Base-by-base conservation (phyloP, 1,140 invertebrate species). In the Limonius californicus region DNA sequence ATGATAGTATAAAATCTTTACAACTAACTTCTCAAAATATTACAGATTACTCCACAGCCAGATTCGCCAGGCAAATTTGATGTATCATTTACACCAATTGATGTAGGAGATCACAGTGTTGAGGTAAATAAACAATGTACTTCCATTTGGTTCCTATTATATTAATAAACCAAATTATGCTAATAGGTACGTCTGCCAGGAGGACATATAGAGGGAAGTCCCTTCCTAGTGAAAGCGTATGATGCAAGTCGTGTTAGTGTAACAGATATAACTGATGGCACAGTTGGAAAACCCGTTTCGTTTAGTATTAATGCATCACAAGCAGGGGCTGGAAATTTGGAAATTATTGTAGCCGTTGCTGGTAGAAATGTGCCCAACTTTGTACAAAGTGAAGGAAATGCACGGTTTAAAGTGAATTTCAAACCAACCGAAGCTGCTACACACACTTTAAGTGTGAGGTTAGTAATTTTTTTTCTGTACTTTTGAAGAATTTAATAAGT, bases 351-450 rank as follows among this genome's bases (percentile, higher is more conserved):
- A 0, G 94, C 95, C 0, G 95, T 97, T n/a, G 94, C 92, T 72
- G 94, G 94, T 2, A 87, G 94, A 72, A 99, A 98, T 81, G 96
- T 99, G 4, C 97, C 97, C 4, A 98, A 98, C 81, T 98, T 97
- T 77, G 96, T 99, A 0, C 93, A 98, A 74, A 94, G 93, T 42
- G 95, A 98, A 82, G 95, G 94, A 19, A 97, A 98, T 79, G 96
- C 96, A 0, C 88, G 91, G 70, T 98, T 99, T 69, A 87, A 87
- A 75, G 96, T 99, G 1, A 97, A 97, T 76, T 99, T 99, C 77
- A 97, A 97, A 71, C 97, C 96, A 0, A 92, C 93, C 55, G 92
- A 95, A 80, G 87, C 93, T 1, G 90, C 91, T 1, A 83, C 88
- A 0, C 94, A 97, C 76, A 91, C 86, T 61, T 80, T 95, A 0